Conservation (phyloP, 2,797 vertebrate species). For the Nannoperca obscura region DNA sequence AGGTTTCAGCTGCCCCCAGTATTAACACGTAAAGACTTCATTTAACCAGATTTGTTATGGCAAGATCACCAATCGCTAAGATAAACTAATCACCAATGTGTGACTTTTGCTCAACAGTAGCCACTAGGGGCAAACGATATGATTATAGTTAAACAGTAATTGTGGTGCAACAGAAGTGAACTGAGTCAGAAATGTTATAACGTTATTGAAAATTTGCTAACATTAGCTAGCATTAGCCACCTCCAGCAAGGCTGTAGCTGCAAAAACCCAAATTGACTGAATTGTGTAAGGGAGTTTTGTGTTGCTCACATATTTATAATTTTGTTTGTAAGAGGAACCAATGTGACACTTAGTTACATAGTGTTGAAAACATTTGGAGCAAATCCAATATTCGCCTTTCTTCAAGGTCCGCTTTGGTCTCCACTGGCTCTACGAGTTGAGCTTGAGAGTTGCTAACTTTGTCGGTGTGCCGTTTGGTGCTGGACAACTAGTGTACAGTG, state of each 20-base stretch:
- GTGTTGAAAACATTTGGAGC: background rate
- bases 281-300: background rate
- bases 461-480: background rate
- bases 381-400: background rate
- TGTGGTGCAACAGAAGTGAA: background rate
- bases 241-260: too few species aligned
- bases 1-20: conserved; percentile 21
- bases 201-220: background rate
- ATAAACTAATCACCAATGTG: background rate
- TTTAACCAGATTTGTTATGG: conserved; percentile 5
- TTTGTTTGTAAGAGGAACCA: background rate
- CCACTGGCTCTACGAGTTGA: background rate
- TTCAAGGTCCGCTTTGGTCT: conserved; percentile 1
- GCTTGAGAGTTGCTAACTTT: background rate
- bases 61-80: background rate
- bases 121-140: background rate
- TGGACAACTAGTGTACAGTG: too few species aligned
- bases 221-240: background rate
- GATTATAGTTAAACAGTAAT: background rate
- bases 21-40: background rate
- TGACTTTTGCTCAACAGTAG: background rate
- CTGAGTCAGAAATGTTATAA: background rate
- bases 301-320: background rate
- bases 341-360: background rate
- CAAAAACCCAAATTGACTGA: background rate